phyloP scores from a whole-genome alignment of 1,140 invertebrate genomes.

The Bombyx mori region ASM3026992v2 NC_085127.1:4279001-4279500 shows the following conservation, averaged over 20 bases:
- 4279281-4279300: constrained; percentile 92
- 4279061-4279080: too few species aligned
- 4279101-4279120: too few species aligned
- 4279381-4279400: constrained; percentile 87
- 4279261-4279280: constrained; percentile 87
- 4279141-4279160: too few species aligned
- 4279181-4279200: neutral
- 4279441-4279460: constrained; percentile 74
- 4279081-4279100: too few species aligned
- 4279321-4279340: constrained; percentile 90
- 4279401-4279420: constrained; percentile 94
- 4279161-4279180: too few species aligned
- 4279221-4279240: constrained; percentile 92
- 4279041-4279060: too few species aligned
- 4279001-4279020: too few species aligned
- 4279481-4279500: too few species aligned
- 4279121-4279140: too few species aligned
- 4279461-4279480: too few species aligned
- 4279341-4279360: constrained; percentile 93
- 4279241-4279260: constrained; percentile 91
- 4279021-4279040: too few species aligned
- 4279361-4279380: constrained; percentile 90
- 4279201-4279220: constrained; percentile 89
- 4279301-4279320: constrained; percentile 95
- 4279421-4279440: constrained; percentile 95